Percentiles rank a stretch among this genome's conserved stretches.
phyloP scores from a whole-genome alignment of 2,113 vertebrate species.

The Sander vitreus region DNA sequence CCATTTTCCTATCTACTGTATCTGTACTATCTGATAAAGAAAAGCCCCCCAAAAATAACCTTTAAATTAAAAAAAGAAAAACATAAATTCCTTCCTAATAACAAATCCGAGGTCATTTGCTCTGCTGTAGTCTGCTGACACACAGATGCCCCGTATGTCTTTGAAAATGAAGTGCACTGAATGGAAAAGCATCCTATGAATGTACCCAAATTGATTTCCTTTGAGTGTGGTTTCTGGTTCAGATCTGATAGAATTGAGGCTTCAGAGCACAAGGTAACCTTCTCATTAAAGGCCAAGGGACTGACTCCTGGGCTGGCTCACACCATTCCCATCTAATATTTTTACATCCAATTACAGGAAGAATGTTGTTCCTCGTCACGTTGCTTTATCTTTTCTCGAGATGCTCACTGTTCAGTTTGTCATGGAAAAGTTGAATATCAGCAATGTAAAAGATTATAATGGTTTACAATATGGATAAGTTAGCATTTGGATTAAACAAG shows the following conservation, averaged over 20 bases:
- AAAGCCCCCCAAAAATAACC: too few species aligned
- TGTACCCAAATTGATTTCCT: constrained; percentile 1
- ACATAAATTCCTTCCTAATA: neutral
- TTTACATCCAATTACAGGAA: neutral
- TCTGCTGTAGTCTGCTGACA: neutral
- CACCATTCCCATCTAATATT: neutral
- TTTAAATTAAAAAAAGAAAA: too few species aligned
- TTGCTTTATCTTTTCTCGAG: neutral
- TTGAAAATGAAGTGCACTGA: constrained; percentile 6
- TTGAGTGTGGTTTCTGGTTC: neutral
- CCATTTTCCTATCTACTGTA: too few species aligned
- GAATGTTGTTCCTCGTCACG: neutral
- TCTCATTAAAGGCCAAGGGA: neutral
- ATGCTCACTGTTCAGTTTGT: neutral
- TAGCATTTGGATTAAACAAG: too few species aligned
- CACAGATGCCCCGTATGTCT: neutral
- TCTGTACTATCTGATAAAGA: too few species aligned
- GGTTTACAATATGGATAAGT: neutral
- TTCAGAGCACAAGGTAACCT: neutral
- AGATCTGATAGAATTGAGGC: neutral
- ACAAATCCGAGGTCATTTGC: neutral
- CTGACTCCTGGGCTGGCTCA: neutral
- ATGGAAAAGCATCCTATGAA: constrained; percentile 5
- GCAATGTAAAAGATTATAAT: neutral
- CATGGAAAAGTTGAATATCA: neutral